Conservation (phyloP, 2,113 vertebrate species). For the Callaeas wilsoni region DNA sequence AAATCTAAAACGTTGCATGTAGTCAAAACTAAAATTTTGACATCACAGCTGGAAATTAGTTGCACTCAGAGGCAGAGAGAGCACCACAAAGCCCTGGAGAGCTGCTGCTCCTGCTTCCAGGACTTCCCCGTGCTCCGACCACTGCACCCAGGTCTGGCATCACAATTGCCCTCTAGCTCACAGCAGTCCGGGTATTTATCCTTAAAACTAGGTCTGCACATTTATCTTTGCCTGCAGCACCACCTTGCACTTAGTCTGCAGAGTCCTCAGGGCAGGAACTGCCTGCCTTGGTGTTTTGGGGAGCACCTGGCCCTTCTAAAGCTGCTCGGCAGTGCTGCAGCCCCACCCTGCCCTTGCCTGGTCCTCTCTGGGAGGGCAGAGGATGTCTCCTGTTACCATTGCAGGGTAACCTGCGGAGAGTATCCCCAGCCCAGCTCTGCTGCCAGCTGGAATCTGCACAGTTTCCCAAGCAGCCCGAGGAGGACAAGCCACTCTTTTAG, state of each 20-base stretch:
- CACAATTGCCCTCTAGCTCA: rapidly evolving
- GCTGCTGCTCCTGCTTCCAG: background rate
- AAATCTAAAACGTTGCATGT: background rate
- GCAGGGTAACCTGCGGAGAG: background rate
- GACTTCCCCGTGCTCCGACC: background rate
- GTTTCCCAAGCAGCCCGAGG: background rate
- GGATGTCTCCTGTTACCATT: background rate
- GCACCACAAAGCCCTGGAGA: background rate
- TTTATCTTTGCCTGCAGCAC: background rate
- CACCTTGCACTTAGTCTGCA: background rate
- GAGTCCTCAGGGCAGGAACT: background rate
- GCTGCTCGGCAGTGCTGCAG: too few species aligned
- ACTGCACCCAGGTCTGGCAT: background rate
- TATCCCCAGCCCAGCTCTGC: background rate
- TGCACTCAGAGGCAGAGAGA: background rate
- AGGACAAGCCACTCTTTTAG: slow-evolving; percentile 36
- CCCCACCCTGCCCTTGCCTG: background rate
- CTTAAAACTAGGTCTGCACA: background rate
- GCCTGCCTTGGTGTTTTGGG: background rate
- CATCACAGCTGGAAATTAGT: background rate
- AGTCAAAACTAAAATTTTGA: background rate
- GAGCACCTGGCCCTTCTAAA: background rate
- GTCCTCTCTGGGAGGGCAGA: background rate
- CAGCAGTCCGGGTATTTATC: background rate
- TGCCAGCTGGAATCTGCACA: background rate